Evolutionary conservation across 1,140 invertebrate genomes (phyloP), one percentile per base, ranked within the genome.

Genomic region (Anthonomus grandis): DNA sequence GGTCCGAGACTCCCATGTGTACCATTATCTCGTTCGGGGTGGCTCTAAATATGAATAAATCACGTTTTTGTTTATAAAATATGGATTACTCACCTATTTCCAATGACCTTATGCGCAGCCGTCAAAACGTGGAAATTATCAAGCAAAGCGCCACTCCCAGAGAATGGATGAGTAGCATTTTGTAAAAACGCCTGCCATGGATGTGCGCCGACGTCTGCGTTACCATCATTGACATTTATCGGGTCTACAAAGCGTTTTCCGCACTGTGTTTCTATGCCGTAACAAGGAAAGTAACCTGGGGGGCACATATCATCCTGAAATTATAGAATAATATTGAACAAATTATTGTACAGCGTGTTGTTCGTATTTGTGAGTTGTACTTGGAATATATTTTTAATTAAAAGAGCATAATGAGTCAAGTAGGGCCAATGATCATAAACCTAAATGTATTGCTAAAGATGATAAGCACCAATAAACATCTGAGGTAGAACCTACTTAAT

Each of bases 131-230:
- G 62, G 24, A 63, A 67, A 2, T 54, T 36, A 57, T 70, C 64
- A 2, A 73, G 15, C n/a, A 73, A 59, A 8, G 68, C 70, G 4
- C 71, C 70, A 34, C 65, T 65, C 21, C 70, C 71, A 1, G 65
- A 58, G 38, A 67, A 71, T 17, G 36, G 37, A 36, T 62, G 49
- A 4, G 67, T 70, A 12, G 57, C 52, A 56, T 68, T 70, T 31
- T 51, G 60, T 3, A 73, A 19, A 45, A 61, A 73, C n/a, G 64
- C 71, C 50, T 69, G 65, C 71, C 71, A 73, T 36, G 71, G 71
- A 18, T 55, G 22, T 8, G 27, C 42, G 12, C 53, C 53, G 9
- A 13, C n/a, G 15, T 55, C 44, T 27, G 53, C 13, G 10, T 25
- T 27, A 8, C 53, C 44, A 31, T 55, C 53, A 9, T 37, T 25